Conservation (phyloP, 2,797 vertebrate species). For the Premnoplex brunnescens region DNA sequence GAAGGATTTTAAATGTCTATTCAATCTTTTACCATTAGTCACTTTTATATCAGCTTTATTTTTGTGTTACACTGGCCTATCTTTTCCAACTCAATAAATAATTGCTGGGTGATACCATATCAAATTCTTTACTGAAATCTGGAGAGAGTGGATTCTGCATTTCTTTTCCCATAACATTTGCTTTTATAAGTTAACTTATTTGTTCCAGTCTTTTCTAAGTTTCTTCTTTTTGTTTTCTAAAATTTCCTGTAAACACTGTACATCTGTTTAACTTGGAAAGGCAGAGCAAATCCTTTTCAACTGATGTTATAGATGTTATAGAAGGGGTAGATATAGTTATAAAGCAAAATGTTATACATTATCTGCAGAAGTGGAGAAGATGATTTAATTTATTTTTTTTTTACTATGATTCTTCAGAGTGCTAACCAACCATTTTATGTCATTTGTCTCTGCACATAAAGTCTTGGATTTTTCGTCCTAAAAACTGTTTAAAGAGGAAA, state of each 20-base stretch:
- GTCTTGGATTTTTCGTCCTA: not conserved
- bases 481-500: not conserved
- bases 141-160: not conserved
- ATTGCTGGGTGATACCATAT: not conserved
- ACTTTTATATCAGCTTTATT: not conserved
- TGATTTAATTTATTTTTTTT: not conserved
- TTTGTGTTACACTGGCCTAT: not conserved
- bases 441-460: not conserved
- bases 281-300: not conserved
- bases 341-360: not conserved
- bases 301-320: not conserved
- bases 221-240: not conserved
- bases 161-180: not conserved
- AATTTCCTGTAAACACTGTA: not conserved
- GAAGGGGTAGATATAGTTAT: not conserved
- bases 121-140: not conserved
- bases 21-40: not conserved
- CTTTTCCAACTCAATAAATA: not conserved
- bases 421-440: not conserved
- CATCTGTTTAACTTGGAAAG: not conserved
- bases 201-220: not conserved
- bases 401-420: not conserved
- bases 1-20: not conserved
- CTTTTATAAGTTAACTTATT: not conserved
- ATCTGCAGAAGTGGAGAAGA: not conserved